Conservation (phyloP, 2,113 vertebrate genomes). For the Cisticola juncidis region DNA sequence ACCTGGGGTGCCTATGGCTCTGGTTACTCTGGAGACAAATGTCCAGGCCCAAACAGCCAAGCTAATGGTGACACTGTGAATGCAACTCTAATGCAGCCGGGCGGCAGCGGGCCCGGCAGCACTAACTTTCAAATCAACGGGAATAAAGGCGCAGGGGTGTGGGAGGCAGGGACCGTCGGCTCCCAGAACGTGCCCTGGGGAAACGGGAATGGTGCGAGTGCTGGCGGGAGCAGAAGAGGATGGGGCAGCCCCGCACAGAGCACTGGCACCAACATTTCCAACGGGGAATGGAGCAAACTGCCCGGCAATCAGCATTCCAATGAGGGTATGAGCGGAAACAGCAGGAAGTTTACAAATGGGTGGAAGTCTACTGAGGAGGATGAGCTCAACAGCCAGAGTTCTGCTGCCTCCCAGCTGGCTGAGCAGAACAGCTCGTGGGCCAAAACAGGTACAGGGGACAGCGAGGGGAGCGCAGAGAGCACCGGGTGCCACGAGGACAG, state of each 20-base stretch:
- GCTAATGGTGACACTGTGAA: constrained; percentile 97
- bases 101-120: constrained; percentile 79
- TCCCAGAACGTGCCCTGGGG: constrained; percentile 84
- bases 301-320: constrained; percentile 84
- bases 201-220: constrained; percentile 68
- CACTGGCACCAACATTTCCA: constrained; percentile 78
- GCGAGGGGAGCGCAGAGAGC: constrained; percentile 87
- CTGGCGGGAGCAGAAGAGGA: constrained; percentile 82
- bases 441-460: constrained; percentile 79
- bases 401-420: constrained; percentile 57
- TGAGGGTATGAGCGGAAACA: constrained; percentile 71
- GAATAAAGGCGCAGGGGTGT: constrained; percentile 81
- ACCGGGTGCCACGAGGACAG: constrained; percentile 83
- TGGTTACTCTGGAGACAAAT: constrained; percentile 89
- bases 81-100: constrained; percentile 90
- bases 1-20: constrained; percentile 86
- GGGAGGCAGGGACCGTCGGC: constrained; percentile 82
- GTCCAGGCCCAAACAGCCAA: constrained; percentile 83
- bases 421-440: constrained; percentile 80
- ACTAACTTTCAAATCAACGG: constrained; percentile 86
- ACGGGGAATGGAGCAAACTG: constrained; percentile 88
- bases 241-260: constrained; percentile 84
- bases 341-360: constrained; percentile 88
- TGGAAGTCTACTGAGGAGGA: constrained; percentile 95
- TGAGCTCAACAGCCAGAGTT: constrained; percentile 71